These are phyloP conservation scores for Oscheius sp. DNA, from an alignment of 2,888 invertebrate species.

Conservation along the genomic window DNA sequence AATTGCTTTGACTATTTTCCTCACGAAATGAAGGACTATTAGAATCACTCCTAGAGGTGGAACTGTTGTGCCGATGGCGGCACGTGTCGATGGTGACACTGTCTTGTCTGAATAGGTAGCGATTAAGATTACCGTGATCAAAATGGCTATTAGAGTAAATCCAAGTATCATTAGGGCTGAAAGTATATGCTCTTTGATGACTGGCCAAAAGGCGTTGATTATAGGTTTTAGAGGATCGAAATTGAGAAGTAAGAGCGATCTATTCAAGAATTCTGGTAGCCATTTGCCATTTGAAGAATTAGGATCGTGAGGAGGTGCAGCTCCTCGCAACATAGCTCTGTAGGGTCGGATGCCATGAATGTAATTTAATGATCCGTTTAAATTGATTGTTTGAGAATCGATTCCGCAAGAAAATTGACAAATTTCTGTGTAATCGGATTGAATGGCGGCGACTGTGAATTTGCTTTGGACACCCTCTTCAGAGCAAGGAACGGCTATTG, in stretches of 20 bases:
- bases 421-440: background rate
- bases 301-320: too few species aligned
- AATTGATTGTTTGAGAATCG: background rate
- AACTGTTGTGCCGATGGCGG: background rate
- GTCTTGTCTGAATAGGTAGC: background rate
- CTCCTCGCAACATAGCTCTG: background rate
- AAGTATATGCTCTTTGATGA: background rate
- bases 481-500: background rate
- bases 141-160: background rate
- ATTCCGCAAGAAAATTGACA: background rate
- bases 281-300: background rate
- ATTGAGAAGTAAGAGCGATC: background rate
- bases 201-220: too few species aligned
- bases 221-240: background rate
- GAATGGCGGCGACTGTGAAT: background rate
- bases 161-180: background rate
- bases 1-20: background rate
- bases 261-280: background rate
- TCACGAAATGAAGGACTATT: background rate
- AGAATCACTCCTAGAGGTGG: background rate
- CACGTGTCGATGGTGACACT: background rate
- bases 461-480: background rate
- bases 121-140: background rate
- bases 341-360: background rate
- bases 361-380: background rate